Conservation (phyloP, 2,113 vertebrate species). For the Tinamus guttatus region DNA sequence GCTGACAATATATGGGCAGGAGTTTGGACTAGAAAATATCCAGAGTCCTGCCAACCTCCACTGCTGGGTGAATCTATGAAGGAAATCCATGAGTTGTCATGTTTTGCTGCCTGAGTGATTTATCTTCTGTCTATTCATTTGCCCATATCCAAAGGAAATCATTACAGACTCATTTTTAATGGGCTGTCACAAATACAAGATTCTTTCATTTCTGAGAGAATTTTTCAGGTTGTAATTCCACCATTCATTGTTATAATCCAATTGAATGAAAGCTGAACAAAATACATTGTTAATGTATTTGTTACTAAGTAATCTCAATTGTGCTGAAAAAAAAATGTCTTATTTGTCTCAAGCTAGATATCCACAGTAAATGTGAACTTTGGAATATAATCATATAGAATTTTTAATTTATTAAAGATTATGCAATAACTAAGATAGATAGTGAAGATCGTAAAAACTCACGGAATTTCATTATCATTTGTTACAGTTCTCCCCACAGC, state of each 20-base stretch:
- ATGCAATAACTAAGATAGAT: not conserved
- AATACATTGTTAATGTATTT: fast-evolving
- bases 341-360: not conserved
- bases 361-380: not conserved
- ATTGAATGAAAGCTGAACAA: not conserved
- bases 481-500: not conserved
- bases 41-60: too few species aligned
- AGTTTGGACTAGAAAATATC: too few species aligned
- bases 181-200: fast-evolving
- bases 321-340: not conserved
- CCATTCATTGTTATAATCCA: not conserved
- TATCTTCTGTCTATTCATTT: not conserved
- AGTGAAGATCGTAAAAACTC: not conserved
- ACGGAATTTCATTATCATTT: not conserved
- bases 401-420: not conserved
- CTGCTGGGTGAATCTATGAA: too few species aligned
- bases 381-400: not conserved
- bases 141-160: not conserved
- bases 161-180: not conserved
- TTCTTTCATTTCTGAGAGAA: not conserved
- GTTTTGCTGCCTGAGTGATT: not conserved
- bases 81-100: not conserved
- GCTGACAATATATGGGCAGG: too few species aligned
- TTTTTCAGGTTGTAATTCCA: not conserved
- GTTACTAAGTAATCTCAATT: not conserved